Evolutionary conservation across 2,888 invertebrate genomes (phyloP), one percentile per base, ranked within the genome.

Genomic region (Megastigmus dorsalis): DNA sequence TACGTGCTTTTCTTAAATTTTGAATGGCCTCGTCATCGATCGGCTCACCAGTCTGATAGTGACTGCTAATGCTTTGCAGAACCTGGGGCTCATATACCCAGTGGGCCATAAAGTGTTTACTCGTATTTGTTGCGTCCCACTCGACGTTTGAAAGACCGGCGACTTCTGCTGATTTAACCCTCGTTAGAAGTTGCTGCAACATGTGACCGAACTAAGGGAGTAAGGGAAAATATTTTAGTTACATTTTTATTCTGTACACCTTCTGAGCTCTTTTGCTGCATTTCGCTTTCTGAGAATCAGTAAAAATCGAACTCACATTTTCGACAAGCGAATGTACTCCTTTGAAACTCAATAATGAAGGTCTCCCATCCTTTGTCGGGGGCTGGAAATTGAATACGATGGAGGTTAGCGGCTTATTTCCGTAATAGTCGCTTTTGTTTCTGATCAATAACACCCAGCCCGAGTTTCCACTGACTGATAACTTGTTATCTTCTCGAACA

Each of bases 121-220:
- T 93, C 0, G 97, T 92, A 84, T 95, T 94, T 0, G 95, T 93
- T 0, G 96, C 95, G 88, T 99, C 99, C 96, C 97, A 97, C 89
- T 98, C 98, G 0, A 98, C 92, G 85, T 95, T 95, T 0, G 93
- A 93, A 23, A 95, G 89, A 0, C 97, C 97, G 2, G 96, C 92
- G 0, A 97, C 92, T 86, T 97, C 96, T 0, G 94, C 92, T 87
- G 95, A 96, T 15, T 93, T 93, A 0, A 94, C 93, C 83, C 91
- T 93, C 0, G 96, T 95, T 36, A 98, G 89, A 77, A 98, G 88
- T 88, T 97, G 95, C 80, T 98, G 96, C 52, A 99, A 89, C 0
- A 94, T 92, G 79, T 95, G 93, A 0, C 98, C 99, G 86, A 98
- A 96, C 90, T 93, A 81, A 36, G 88, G 3, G 0, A 13, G n/a